Evolutionary conservation across 1,140 invertebrate species (phyloP), one percentile per base, ranked within the genome.

Genomic region (Panagrolaimus sp.): DNA sequence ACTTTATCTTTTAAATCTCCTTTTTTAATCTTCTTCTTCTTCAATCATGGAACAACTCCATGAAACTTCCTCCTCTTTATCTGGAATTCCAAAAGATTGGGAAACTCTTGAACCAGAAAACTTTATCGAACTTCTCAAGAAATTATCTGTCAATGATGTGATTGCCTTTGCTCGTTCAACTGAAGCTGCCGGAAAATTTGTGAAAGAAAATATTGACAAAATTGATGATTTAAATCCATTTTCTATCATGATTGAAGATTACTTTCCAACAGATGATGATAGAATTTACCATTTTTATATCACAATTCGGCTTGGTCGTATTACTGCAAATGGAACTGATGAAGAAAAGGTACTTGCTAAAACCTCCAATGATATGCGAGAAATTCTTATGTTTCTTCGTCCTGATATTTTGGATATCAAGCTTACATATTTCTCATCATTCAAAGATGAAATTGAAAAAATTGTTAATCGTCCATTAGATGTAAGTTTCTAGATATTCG

Each of bases 161-260:
- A 58, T 58, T 3, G 17, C 21, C 52, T 58, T 58, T 58, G 52
- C 52, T 5, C 52, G 52, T 1, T 58, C 52, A 26, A 1, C 15
- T 1, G 14, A n/a, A 10, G 17, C 12, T 12, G 52, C 52, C 4
- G 8, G 8, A 21, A 14, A 58, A 7, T 58, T 58, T 24, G 8
- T 58, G 1, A 12, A 26, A 9, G 9, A 58, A 12, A 58, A 58
- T 24, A 21, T 21, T 21, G 52, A 17, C 5, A 12, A 21, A 21
- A 21, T 58, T n/a, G 17, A 26, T 21, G 52, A 58, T 58, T 58
- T 58, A 28, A 58, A 58, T 14, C 52, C 52, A 28, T 58, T 58
- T 58, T 58, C 52, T 21, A 58, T 58, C 10, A 12, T 58, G 3
- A 12, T 58, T 1, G 52, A 58, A 28, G 52, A 58, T 28, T 58